phyloP scores from a whole-genome alignment of 2,797 vertebrate genomes.

The Melanotaenia pygmaea region DNA sequence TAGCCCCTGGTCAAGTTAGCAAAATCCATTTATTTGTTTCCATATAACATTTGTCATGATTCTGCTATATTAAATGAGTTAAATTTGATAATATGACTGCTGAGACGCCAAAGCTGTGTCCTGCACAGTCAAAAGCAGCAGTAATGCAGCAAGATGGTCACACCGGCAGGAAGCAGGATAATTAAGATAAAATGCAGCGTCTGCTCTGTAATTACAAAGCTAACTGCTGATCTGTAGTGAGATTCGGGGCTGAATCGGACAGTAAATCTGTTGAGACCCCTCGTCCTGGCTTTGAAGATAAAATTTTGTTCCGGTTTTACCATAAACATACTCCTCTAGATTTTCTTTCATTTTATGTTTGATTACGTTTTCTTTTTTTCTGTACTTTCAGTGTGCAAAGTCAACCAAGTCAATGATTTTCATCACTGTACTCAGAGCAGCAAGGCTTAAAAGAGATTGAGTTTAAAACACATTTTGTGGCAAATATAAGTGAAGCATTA shows the following conservation, averaged over 20 bases:
- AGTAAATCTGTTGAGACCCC: slow-evolving; percentile 45
- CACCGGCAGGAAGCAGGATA: slow-evolving; percentile 60
- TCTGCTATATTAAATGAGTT: background rate
- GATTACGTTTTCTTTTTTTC: background rate
- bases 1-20: background rate
- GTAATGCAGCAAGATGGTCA: slow-evolving; percentile 26
- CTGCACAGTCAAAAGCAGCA: slow-evolving; percentile 22
- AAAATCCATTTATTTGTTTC: slow-evolving; percentile 14
- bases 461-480: background rate
- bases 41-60: background rate
- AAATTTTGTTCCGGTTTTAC: slow-evolving; percentile 15
- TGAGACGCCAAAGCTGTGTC: slow-evolving; percentile 7
- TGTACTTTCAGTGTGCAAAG: slow-evolving; percentile 17
- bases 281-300: slow-evolving; percentile 50
- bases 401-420: background rate
- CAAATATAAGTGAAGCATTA: background rate
- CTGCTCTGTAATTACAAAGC: slow-evolving; percentile 70
- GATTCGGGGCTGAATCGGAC: slow-evolving; percentile 67
- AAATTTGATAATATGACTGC: background rate
- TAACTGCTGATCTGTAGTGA: slow-evolving; percentile 70
- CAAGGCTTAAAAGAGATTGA: too few species aligned
- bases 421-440: too few species aligned
- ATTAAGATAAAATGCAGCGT: slow-evolving; percentile 70
- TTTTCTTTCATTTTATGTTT: slow-evolving; percentile 2
- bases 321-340: background rate